Percentiles rank a stretch among this genome's conserved stretches.
Evolutionary conservation across 1,140 invertebrate genomes (phyloP).

Genomic region (Drosophila erecta): DNA sequence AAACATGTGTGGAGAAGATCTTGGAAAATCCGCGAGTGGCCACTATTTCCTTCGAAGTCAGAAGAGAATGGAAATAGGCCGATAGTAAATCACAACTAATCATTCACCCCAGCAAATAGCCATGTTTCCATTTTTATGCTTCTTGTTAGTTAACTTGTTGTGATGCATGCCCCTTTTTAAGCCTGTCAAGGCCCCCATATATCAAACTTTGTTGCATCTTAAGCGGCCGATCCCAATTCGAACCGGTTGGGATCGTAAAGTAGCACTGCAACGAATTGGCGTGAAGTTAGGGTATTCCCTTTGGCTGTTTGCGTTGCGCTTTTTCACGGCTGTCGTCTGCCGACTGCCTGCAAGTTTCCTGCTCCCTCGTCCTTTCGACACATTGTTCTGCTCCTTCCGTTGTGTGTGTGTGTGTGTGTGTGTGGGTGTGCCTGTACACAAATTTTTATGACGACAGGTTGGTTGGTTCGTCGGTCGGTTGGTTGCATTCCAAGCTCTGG

Average conservation of each 20-base stretch:
- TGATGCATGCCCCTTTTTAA: neutral
- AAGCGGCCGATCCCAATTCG: neutral
- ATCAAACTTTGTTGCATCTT: neutral
- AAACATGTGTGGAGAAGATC: too few species aligned
- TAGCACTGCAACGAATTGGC: constrained; percentile 2
- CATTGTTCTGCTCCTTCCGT: constrained; percentile 51
- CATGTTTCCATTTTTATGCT: neutral
- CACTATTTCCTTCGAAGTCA: too few species aligned
- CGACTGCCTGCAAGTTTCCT: constrained; percentile 9
- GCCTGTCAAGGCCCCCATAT: neutral
- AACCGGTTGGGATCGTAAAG: constrained; percentile 1
- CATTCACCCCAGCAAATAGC: neutral
- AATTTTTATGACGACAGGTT: constrained; percentile 82
- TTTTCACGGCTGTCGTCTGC: constrained; percentile 14
- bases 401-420: neutral
- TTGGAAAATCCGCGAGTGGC: too few species aligned
- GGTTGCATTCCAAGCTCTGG: too few species aligned
- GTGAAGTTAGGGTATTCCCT: constrained; percentile 19
- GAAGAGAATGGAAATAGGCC: neutral
- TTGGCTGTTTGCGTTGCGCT: neutral
- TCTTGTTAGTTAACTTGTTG: constrained; percentile 6
- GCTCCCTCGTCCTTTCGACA: constrained; percentile 20
- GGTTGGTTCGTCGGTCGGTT: constrained; percentile 38
- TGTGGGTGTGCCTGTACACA: constrained; percentile 57
- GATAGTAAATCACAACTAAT: constrained; percentile 4